Conservation (phyloP, 2,797 vertebrate genomes). For the Platyrinchus mystaceus region DNA sequence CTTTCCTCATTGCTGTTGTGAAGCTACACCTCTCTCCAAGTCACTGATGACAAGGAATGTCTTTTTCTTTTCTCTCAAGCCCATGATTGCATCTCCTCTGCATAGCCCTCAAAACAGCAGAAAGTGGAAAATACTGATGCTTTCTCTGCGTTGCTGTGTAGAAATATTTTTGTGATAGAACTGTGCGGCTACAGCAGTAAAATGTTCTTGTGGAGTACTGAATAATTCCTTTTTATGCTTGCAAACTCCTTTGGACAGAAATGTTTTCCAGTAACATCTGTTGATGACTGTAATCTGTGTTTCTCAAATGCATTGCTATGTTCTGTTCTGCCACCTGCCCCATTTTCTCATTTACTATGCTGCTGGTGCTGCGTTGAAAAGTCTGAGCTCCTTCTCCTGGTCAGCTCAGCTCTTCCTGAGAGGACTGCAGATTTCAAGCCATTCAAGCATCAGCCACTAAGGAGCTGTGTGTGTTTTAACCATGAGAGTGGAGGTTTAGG, state of each 20-base stretch:
- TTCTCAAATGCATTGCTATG: background rate
- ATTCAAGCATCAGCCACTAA: background rate
- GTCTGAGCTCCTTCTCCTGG: background rate
- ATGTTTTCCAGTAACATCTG: background rate
- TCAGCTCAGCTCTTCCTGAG: fast-evolving
- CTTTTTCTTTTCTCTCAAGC: background rate
- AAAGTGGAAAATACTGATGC: background rate
- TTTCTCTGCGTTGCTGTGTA: background rate
- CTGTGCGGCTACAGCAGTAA: background rate
- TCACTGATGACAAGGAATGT: background rate
- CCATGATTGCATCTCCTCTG: background rate
- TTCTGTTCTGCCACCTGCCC: background rate
- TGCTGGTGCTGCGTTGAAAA: background rate
- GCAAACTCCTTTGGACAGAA: background rate
- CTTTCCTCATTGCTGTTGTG: background rate
- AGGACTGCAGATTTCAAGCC: background rate
- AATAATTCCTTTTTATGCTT: background rate
- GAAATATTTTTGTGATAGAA: background rate
- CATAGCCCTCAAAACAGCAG: background rate
- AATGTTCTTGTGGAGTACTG: background rate
- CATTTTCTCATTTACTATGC: background rate
- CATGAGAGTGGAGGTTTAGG: background rate
- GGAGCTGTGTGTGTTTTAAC: background rate
- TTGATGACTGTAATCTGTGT: background rate
- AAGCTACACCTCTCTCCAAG: background rate